Conservation (phyloP, 1,140 invertebrate species). For the Hycleus cichorii region DNA sequence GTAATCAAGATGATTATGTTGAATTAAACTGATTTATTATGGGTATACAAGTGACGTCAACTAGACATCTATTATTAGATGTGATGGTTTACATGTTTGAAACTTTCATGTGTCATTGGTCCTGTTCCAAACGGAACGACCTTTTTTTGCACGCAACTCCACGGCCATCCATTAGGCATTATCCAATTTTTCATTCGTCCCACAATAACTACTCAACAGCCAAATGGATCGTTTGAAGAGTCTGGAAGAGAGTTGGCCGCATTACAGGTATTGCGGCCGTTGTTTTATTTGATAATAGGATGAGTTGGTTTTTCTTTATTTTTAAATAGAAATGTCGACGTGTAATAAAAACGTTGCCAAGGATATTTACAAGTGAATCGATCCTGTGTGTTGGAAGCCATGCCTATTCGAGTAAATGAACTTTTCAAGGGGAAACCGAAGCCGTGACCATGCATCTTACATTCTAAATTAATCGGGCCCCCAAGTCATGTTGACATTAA, state of each 20-base stretch:
- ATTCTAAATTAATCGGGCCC: slow-evolving; percentile 22
- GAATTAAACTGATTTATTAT: slow-evolving; percentile 14
- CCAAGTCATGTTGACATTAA: neutral
- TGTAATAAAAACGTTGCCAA: slow-evolving; percentile 15
- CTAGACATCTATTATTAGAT: neutral
- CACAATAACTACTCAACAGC: too few relatives aligned
- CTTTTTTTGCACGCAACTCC: too few relatives aligned
- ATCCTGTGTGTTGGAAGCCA: slow-evolving; percentile 15
- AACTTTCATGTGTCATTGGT: too few relatives aligned
- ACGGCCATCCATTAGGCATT: too few relatives aligned
- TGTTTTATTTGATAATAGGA: too few relatives aligned
- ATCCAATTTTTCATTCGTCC: too few relatives aligned
- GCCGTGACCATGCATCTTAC: slow-evolving; percentile 33
- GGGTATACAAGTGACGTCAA: slow-evolving; percentile 7
- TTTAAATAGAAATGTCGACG: neutral
- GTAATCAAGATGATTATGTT: slow-evolving; percentile 4
- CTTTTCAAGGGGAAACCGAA: slow-evolving; percentile 31
- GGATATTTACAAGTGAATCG: slow-evolving; percentile 16
- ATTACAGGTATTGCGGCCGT: too few relatives aligned
- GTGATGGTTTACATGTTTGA: too few relatives aligned
- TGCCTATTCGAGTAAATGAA: slow-evolving; percentile 28
- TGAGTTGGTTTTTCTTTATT: too few relatives aligned
- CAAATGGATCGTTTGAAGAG: too few relatives aligned
- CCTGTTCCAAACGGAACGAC: too few relatives aligned
- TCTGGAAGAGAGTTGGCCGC: too few relatives aligned